phyloP scores from a whole-genome alignment of 2,888 invertebrate species.

The Slavum lentiscoides region DNA sequence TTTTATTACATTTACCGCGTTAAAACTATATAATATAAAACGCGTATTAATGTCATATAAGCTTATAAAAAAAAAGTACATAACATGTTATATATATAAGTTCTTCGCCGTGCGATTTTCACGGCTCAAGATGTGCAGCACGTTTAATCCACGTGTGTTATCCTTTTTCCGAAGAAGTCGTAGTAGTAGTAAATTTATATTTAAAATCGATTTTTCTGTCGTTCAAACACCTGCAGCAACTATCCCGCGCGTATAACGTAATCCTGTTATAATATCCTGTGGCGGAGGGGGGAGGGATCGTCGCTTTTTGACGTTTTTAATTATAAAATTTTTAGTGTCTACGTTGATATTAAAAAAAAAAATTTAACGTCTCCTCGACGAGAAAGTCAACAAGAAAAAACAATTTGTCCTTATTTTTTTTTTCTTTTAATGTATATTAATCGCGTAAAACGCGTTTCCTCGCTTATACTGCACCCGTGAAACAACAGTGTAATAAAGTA shows the following conservation, averaged over 20 bases:
- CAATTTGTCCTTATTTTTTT: too few relatives aligned
- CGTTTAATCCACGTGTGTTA: not conserved
- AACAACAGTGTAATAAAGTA: not conserved
- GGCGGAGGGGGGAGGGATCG: too few relatives aligned
- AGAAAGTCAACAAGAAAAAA: too few relatives aligned
- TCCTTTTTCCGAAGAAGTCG: not conserved
- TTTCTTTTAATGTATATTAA: not conserved
- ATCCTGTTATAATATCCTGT: not conserved
- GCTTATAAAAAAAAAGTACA: too few relatives aligned
- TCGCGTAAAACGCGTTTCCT: not conserved
- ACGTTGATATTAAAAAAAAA: not conserved
- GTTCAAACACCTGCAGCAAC: not conserved
- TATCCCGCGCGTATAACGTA: not conserved
- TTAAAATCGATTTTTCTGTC: slow-evolving; percentile 12
- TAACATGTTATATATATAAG: too few relatives aligned
- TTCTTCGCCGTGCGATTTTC: too few relatives aligned
- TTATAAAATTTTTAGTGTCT: slow-evolving; percentile 5
- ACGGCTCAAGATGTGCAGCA: too few relatives aligned
- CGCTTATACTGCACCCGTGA: not conserved
- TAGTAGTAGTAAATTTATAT: not conserved
- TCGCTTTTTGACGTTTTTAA: slow-evolving; percentile 2
- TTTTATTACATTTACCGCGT: too few relatives aligned
- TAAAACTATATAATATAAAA: too few relatives aligned
- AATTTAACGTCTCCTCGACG: too few relatives aligned
- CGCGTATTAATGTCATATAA: too few relatives aligned